These are phyloP conservation scores for Geococcyx californianus DNA, from an alignment of 2,113 vertebrate genomes.

Conservation along the genomic window DNA sequence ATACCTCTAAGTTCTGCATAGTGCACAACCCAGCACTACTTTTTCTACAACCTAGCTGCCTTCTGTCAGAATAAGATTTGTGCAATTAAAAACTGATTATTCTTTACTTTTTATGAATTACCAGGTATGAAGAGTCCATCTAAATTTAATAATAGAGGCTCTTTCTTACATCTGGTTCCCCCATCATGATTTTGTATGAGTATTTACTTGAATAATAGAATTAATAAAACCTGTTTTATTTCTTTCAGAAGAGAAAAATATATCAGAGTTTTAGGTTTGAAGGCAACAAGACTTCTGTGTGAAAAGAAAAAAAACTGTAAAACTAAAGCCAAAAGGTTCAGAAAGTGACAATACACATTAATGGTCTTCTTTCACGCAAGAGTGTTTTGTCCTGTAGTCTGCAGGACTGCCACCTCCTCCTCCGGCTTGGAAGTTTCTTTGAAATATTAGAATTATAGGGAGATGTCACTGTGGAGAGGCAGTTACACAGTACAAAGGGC, in stretches of 20 bases:
- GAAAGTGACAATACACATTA: not conserved
- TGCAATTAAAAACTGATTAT: not conserved
- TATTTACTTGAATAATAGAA: not conserved
- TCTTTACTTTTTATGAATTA: not conserved
- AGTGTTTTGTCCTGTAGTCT: not conserved
- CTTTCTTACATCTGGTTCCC: not conserved
- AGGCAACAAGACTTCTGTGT: not conserved
- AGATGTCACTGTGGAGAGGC: not conserved
- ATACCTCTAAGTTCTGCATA: not conserved
- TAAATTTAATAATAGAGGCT: not conserved
- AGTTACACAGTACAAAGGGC: not conserved
- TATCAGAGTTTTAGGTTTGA: not conserved
- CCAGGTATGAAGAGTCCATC: not conserved
- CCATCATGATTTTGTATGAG: not conserved
- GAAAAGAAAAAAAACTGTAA: not conserved
- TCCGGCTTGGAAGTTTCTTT: not conserved
- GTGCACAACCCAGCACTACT: not conserved
- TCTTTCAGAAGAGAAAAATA: not conserved
- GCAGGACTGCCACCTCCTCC: not conserved
- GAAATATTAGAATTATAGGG: not conserved
- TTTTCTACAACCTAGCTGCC: not conserved
- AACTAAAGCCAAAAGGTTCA: not conserved
- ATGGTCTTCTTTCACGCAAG: not conserved
- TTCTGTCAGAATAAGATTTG: not conserved
- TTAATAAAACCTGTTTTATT: not conserved